Conservation (phyloP, 53 echinoderm and acorn worm species). For the Hippasteria phrygiana region DNA sequence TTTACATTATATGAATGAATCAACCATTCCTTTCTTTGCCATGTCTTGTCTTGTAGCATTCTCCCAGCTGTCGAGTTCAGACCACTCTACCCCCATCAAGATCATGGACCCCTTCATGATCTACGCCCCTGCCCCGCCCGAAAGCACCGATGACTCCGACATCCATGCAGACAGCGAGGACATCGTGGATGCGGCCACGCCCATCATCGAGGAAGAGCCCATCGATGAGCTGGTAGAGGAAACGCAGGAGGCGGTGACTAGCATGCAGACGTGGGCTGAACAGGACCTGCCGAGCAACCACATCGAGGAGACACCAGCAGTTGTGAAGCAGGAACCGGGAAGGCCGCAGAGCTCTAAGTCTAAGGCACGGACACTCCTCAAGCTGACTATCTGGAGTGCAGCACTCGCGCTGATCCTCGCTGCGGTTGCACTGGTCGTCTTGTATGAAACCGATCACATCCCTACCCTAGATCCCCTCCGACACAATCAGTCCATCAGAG, state of each 20-base stretch:
- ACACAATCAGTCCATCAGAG: constrained; percentile 43
- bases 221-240: constrained; percentile 27
- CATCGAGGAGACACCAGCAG: background rate
- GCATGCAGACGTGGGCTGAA: background rate
- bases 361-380: background rate
- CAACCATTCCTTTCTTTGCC: background rate
- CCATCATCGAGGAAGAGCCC: constrained; percentile 27
- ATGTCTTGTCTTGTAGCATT: constrained; percentile 17
- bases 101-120: constrained; percentile 54
- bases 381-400: constrained; percentile 23
- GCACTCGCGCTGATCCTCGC: constrained; percentile 29
- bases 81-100: constrained; percentile 66
- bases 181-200: constrained; percentile 25
- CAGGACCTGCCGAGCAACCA: constrained; percentile 15
- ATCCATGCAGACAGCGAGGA: constrained; percentile 59
- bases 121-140: constrained; percentile 54
- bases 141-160: constrained; percentile 63
- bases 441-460: constrained; percentile 76
- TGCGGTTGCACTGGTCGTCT: constrained; percentile 47
- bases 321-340: background rate
- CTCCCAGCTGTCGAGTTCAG: constrained; percentile 54
- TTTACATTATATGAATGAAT: too few relatives aligned
- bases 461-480: constrained; percentile 66
- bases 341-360: background rate
- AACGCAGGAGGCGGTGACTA: constrained; percentile 26